A percentile compares a stretch with the other conserved stretches of the same genome.
Evolutionary conservation across 2,888 invertebrate genomes (phyloP).

Genomic region (Rugalucina vietnamica): DNA sequence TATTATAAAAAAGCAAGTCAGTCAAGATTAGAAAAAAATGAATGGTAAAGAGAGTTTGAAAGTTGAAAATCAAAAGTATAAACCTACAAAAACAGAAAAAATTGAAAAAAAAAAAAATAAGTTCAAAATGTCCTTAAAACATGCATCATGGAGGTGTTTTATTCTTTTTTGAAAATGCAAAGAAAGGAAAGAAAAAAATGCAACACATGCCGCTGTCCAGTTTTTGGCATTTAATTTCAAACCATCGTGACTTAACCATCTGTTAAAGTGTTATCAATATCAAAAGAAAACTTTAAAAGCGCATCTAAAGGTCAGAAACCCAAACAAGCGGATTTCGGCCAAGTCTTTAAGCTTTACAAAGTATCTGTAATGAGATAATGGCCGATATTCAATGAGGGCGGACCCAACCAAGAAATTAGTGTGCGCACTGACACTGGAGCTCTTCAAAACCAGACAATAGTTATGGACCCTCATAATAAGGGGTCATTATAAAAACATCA

Average conservation of each 20-base stretch:
- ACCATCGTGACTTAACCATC: slow-evolving; percentile 1
- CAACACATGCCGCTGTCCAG: not conserved
- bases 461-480: slow-evolving; percentile 54
- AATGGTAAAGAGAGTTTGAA: too few relatives aligned
- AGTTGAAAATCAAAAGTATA: too few relatives aligned
- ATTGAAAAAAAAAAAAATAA: too few relatives aligned
- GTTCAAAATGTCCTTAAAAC: too few relatives aligned
- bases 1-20: too few relatives aligned
- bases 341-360: slow-evolving; percentile 30
- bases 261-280: slow-evolving; percentile 3
- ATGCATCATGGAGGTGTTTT: not conserved
- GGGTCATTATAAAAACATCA: slow-evolving; percentile 66
- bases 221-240: not conserved
- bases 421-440: slow-evolving; percentile 55
- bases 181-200: not conserved
- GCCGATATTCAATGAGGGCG: slow-evolving; percentile 48
- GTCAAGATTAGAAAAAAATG: too few relatives aligned
- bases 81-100: too few relatives aligned
- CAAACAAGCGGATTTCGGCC: slow-evolving; percentile 15
- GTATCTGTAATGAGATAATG: slow-evolving; percentile 63
- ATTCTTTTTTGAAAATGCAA: not conserved
- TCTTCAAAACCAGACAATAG: slow-evolving; percentile 56
- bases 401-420: slow-evolving; percentile 59
- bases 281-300: slow-evolving; percentile 52
- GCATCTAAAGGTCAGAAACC: slow-evolving; percentile 49